Conservation (phyloP, 1,140 invertebrate genomes). For the Tetragnatha versicolor region DNA sequence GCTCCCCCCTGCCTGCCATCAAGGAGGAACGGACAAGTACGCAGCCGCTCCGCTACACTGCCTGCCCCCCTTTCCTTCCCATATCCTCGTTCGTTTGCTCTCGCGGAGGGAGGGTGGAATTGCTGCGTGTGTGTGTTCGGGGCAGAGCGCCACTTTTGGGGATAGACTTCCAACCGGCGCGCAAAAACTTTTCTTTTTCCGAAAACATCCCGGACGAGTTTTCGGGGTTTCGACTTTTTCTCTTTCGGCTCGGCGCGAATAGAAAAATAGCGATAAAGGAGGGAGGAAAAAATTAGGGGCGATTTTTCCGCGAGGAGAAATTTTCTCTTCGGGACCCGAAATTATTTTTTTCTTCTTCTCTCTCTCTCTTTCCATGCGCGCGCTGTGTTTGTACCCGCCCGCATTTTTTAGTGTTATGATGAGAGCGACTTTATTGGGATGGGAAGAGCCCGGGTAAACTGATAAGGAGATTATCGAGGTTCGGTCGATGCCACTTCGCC, state of each 20-base stretch:
- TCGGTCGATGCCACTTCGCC: slow-evolving; percentile 6
- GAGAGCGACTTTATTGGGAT: slow-evolving; percentile 31
- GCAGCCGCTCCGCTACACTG: too few relatives aligned
- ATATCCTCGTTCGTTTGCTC: slow-evolving; percentile 12
- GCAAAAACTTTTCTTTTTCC: slow-evolving; percentile 47
- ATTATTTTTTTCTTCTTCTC: slow-evolving; percentile 13
- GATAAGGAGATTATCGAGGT: slow-evolving; percentile 51
- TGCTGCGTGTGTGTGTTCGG: slow-evolving; percentile 10
- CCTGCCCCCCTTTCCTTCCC: slow-evolving; percentile 3
- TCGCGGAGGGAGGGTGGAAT: background rate
- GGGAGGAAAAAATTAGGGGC: slow-evolving; percentile 10
- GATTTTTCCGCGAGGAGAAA: slow-evolving; percentile 39
- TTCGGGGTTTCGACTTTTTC: slow-evolving; percentile 51
- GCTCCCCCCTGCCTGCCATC: slow-evolving; percentile 7
- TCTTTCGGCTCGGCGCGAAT: slow-evolving; percentile 11
- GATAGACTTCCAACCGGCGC: slow-evolving; percentile 50
- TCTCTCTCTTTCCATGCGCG: background rate
- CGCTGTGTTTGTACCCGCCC: too few relatives aligned
- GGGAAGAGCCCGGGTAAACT: slow-evolving; percentile 42
- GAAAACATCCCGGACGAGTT: slow-evolving; percentile 53
- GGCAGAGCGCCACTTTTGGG: slow-evolving; percentile 48
- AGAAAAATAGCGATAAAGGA: slow-evolving; percentile 46
- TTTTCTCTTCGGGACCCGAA: slow-evolving; percentile 25
- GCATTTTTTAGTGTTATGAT: slow-evolving; percentile 27
- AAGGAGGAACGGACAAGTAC: too few relatives aligned